Evolutionary conservation across 2,113 vertebrate species (phyloP).

Genomic region (Vulpes lagopus): DNA sequence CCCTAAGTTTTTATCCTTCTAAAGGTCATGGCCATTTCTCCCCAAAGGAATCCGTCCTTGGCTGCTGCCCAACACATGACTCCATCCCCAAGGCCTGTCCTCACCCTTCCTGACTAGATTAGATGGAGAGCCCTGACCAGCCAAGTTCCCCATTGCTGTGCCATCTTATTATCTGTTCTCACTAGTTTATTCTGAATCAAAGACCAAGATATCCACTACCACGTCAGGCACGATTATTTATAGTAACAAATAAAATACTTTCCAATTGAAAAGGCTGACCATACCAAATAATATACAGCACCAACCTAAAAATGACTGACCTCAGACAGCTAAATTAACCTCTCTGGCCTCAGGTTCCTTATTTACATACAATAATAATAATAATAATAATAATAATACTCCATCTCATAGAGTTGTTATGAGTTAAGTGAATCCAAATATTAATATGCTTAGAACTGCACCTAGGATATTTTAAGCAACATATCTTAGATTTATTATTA

Average conservation of each 20-base stretch:
- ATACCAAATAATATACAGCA: not conserved
- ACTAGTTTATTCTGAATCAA: not conserved
- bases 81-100: not conserved
- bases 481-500: not conserved
- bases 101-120: not conserved
- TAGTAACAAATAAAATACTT: not conserved
- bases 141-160: not conserved
- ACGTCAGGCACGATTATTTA: not conserved
- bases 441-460: not conserved
- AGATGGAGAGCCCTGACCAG: not conserved
- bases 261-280: not conserved
- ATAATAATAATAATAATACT: not conserved
- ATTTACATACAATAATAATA: not conserved
- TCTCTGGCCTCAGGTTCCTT: not conserved
- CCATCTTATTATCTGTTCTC: not conserved
- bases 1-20: not conserved
- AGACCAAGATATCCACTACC: not conserved
- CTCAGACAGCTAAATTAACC: not conserved
- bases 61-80: rapidly evolving
- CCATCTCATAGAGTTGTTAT: not conserved
- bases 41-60: not conserved
- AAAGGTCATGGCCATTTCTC: not conserved
- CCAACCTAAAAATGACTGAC: not conserved
- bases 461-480: not conserved
- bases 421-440: not conserved